These are phyloP conservation scores for Hypotaenidia philippensis DNA, from an alignment of 2,797 vertebrate genomes.

Conservation along the genomic window DNA sequence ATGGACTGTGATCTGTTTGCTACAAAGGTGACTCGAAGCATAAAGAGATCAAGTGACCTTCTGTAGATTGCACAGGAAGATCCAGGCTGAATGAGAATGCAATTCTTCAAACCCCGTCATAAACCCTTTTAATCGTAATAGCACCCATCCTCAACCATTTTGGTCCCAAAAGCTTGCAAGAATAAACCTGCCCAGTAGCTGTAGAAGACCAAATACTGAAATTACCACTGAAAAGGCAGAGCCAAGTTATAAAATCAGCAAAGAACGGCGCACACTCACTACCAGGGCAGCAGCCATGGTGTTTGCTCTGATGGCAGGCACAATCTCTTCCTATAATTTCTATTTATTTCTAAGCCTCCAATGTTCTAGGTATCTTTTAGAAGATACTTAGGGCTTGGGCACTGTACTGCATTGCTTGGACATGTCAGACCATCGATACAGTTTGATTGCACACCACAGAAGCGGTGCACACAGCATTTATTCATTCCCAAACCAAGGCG, in stretches of 20 bases:
- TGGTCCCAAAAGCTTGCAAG: neutral
- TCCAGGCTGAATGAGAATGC: neutral
- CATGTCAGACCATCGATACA: neutral
- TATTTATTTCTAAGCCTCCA: neutral
- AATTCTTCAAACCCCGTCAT: neutral
- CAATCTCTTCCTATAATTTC: neutral
- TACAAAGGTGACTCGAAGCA: neutral
- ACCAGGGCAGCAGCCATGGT: neutral
- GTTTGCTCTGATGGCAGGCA: neutral
- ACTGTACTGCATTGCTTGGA: neutral
- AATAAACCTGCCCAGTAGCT: neutral
- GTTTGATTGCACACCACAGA: neutral
- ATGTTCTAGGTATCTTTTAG: neutral
- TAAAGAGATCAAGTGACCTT: neutral
- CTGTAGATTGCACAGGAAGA: neutral
- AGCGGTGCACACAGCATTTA: fast-evolving
- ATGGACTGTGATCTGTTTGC: neutral
- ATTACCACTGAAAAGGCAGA: neutral
- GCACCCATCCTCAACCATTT: neutral
- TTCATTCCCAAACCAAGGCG: neutral
- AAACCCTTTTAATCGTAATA: neutral
- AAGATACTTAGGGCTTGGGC: neutral
- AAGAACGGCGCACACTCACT: neutral
- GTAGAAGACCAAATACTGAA: neutral
- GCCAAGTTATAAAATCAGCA: neutral